Evolutionary conservation across 1,140 invertebrate species (phyloP).

Genomic region (Telenomus remus): DNA sequence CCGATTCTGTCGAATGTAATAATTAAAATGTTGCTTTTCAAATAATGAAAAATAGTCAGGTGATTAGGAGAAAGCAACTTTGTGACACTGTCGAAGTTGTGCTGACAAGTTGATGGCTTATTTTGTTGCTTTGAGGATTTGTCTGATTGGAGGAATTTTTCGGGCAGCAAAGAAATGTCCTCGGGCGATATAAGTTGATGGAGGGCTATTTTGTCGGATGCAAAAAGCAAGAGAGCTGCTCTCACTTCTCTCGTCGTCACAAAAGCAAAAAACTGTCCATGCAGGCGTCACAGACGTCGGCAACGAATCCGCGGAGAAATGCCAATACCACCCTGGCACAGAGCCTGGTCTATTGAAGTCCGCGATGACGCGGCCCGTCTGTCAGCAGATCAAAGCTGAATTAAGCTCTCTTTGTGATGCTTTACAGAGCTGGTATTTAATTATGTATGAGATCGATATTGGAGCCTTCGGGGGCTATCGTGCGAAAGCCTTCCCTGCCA

Average conservation of each 20-base stretch:
- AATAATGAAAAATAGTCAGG: no score
- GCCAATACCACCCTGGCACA: conserved; percentile 48
- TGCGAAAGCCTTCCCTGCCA: conserved; percentile 26
- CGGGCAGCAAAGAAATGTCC: conserved; percentile 28
- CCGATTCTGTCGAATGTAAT: no score
- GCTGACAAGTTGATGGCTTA: conserved; percentile 23
- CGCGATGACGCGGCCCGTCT: conserved; percentile 74
- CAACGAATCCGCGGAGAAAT: conserved; percentile 45
- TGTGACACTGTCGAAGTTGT: not conserved
- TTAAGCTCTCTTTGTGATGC: conserved; percentile 74
- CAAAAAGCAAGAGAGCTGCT: conserved; percentile 32
- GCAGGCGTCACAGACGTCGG: conserved; percentile 33
- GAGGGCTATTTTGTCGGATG: conserved; percentile 37
- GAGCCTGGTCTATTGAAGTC: conserved; percentile 67
- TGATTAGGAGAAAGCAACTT: no score
- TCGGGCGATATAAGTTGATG: conserved; percentile 43
- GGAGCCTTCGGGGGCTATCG: conserved; percentile 66
- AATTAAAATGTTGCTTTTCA: no score
- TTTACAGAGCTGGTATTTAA: conserved; percentile 73
- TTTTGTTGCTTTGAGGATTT: conserved; percentile 30
- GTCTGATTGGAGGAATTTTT: conserved; percentile 24
- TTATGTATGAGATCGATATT: conserved; percentile 75
- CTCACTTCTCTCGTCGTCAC: conserved; percentile 34
- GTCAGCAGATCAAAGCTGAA: conserved; percentile 74
- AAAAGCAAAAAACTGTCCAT: conserved; percentile 31